Evolutionary conservation across 2,113 vertebrate genomes (phyloP).

Genomic region (Baryphthengus martii): DNA sequence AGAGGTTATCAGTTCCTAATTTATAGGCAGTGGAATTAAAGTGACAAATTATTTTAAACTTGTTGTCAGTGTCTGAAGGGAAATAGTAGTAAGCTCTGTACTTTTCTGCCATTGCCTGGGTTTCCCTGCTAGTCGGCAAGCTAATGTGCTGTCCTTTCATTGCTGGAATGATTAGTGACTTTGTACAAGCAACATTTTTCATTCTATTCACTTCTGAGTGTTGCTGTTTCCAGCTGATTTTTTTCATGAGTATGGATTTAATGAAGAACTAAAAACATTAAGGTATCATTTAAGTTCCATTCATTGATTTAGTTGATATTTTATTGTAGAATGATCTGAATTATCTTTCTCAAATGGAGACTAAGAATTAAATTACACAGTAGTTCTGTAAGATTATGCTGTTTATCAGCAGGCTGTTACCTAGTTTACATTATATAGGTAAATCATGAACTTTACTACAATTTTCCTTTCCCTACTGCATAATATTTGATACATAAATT

Average conservation of each 20-base stretch:
- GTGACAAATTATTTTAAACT: background rate
- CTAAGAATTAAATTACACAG: background rate
- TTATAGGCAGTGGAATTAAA: background rate
- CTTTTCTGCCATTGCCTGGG: background rate
- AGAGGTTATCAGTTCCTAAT: background rate
- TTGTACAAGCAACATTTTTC: background rate
- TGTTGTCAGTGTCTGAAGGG: background rate
- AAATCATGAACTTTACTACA: background rate
- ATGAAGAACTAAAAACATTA: background rate
- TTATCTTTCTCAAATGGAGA: background rate
- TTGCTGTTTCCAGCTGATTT: background rate
- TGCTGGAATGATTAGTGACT: background rate
- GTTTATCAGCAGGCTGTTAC: background rate
- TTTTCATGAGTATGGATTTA: background rate
- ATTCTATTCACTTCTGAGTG: background rate
- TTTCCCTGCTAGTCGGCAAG: background rate
- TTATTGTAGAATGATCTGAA: background rate
- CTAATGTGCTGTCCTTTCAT: background rate
- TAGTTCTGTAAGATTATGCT: background rate
- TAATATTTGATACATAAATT: background rate
- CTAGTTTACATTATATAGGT: background rate
- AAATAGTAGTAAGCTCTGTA: background rate
- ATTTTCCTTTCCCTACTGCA: background rate
- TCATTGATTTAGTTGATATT: background rate
- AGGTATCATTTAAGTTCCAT: background rate